phyloP scores from a whole-genome alignment of 2,113 vertebrate species.

The Hipposideros armiger region DNA sequence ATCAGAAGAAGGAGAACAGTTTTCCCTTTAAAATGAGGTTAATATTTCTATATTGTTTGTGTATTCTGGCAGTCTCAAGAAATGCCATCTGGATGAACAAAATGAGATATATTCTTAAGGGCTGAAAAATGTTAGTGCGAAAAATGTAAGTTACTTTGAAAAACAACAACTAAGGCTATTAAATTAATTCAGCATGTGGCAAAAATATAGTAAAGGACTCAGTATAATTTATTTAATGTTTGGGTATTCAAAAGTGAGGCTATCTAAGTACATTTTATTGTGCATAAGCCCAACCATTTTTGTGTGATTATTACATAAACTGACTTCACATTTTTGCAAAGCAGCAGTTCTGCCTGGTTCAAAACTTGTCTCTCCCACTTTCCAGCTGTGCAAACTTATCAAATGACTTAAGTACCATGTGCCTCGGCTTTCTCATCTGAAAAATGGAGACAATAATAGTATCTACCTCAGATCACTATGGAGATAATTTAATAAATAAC shows the following conservation, averaged over 20 bases:
- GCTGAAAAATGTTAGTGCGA: slow-evolving; percentile 58
- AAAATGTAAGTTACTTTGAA: slow-evolving; percentile 62
- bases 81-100: slow-evolving; percentile 76
- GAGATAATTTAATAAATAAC: not conserved
- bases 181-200: slow-evolving; percentile 50
- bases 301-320: slow-evolving; percentile 51
- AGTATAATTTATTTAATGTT: not conserved
- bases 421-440: not conserved
- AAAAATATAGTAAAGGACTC: slow-evolving; percentile 39
- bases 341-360: slow-evolving; percentile 5
- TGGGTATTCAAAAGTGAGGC: slow-evolving; percentile 25
- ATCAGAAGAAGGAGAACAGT: not conserved
- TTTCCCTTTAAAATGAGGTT: slow-evolving; percentile 59
- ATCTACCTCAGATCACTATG: not conserved
- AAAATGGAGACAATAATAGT: not conserved
- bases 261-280: slow-evolving; percentile 26
- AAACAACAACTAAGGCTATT: slow-evolving; percentile 8
- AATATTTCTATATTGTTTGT: slow-evolving; percentile 67
- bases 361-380: slow-evolving; percentile 39
- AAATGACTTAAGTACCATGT: not conserved
- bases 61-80: slow-evolving; percentile 71
- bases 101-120: slow-evolving; percentile 65
- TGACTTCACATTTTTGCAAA: slow-evolving; percentile 52
- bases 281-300: not conserved
- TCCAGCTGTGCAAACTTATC: not conserved